Evolutionary conservation across 1,140 invertebrate species (phyloP).

Genomic region (Drosophila sturtevanti): DNA sequence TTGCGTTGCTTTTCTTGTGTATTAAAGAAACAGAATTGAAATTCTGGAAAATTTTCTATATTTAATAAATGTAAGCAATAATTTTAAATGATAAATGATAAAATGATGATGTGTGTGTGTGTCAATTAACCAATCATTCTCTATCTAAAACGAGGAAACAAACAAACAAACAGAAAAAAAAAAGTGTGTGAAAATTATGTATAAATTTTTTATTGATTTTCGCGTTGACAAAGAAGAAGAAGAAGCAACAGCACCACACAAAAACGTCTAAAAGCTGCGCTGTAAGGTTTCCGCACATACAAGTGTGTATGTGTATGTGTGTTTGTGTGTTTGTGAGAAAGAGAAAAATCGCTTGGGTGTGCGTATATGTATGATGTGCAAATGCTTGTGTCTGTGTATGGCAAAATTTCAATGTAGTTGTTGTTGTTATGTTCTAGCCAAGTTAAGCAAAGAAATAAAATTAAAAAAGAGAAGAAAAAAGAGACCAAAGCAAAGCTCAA

Average conservation of each 20-base stretch:
- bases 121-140: conserved; percentile 7
- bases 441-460: conserved; percentile 53
- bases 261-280: conserved; percentile 56
- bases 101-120: conserved; percentile 13
- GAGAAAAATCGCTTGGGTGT: conserved; percentile 19
- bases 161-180: not conserved
- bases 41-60: conserved; percentile 29
- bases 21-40: conserved; percentile 37
- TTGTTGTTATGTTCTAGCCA: conserved; percentile 73
- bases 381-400: conserved; percentile 14
- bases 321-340: conserved; percentile 17
- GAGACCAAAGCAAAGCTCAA: conserved; percentile 41
- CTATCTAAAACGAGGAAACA: not conserved
- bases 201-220: conserved; percentile 72
- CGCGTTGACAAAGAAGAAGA: conserved; percentile 55
- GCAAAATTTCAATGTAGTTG: conserved; percentile 68
- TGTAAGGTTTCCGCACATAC: conserved; percentile 66
- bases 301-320: conserved; percentile 23
- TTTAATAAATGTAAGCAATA: conserved; percentile 54
- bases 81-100: not conserved
- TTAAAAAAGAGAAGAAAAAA: conserved; percentile 4
- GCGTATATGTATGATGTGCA: not conserved
- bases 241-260: conserved; percentile 66
- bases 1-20: conserved; percentile 1
- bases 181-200: conserved; percentile 65